These are phyloP conservation scores for Cossypha caffra DNA, from an alignment of 2,797 vertebrate genomes.

Conservation along the genomic window DNA sequence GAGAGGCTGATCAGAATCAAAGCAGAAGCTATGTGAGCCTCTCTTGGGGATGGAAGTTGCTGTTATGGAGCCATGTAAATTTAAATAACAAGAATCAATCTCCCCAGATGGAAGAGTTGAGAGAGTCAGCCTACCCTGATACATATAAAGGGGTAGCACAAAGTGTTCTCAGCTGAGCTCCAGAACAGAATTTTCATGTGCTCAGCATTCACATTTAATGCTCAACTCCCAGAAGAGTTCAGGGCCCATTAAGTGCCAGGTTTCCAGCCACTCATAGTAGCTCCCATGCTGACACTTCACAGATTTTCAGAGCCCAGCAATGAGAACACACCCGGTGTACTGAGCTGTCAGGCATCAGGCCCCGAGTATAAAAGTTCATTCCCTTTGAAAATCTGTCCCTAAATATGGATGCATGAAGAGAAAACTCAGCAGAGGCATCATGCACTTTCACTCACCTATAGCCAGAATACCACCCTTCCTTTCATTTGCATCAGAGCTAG, in stretches of 20 bases:
- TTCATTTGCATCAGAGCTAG: slow-evolving; percentile 97
- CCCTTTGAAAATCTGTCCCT: background rate
- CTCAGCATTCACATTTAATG: background rate
- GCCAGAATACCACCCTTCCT: slow-evolving; percentile 98
- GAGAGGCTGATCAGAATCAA: background rate
- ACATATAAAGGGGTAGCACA: background rate
- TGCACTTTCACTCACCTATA: slow-evolving; percentile 85
- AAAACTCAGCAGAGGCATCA: background rate
- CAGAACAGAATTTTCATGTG: background rate
- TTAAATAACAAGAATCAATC: background rate
- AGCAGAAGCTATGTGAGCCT: background rate
- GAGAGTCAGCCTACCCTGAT: background rate
- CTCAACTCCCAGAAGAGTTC: background rate
- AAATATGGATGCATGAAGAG: background rate
- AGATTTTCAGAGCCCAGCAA: background rate
- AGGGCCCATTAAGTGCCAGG: background rate
- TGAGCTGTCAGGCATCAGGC: background rate
- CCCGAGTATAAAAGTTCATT: accelerated
- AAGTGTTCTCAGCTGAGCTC: background rate
- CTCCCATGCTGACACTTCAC: background rate
- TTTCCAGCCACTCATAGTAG: background rate
- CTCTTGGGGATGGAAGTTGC: background rate
- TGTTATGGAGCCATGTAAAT: background rate
- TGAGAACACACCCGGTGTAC: background rate
- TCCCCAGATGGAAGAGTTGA: background rate